Conservation (phyloP, 2,888 invertebrate species). For the Neria commutata region DNA sequence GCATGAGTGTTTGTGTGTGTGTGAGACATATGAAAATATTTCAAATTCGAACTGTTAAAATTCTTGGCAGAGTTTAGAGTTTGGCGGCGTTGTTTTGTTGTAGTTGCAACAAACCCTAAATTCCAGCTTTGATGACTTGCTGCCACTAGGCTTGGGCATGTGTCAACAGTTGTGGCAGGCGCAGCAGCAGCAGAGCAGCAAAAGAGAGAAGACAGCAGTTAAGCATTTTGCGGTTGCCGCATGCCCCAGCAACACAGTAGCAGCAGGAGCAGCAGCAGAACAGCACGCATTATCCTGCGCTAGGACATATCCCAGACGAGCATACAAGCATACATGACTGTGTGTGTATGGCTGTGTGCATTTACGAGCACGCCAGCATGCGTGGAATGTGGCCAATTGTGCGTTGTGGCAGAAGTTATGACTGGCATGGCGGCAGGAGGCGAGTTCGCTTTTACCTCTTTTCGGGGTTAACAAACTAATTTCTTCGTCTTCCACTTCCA, state of each 20-base stretch:
- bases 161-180: slow-evolving; percentile 2
- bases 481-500: no score
- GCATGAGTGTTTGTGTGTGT: no score
- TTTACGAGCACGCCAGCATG: slow-evolving; percentile 1
- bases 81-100: slow-evolving; percentile 24
- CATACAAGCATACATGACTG: not conserved
- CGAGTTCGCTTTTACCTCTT: not conserved
- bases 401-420: slow-evolving; percentile 40
- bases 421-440: slow-evolving; percentile 38
- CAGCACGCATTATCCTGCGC: slow-evolving; percentile 25
- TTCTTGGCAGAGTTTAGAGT: slow-evolving; percentile 43
- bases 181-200: slow-evolving; percentile 42
- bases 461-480: slow-evolving; percentile 38
- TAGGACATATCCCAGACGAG: slow-evolving; percentile 35
- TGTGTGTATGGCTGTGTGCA: not conserved
- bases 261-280: slow-evolving; percentile 7
- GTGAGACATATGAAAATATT: no score
- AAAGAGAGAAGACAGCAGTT: no score
- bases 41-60: slow-evolving; percentile 42
- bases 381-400: slow-evolving; percentile 25
- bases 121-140: not conserved
- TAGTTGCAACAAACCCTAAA: slow-evolving; percentile 25
- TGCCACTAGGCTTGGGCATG: not conserved
- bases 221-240: slow-evolving; percentile 49
- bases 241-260: no score